phyloP scores from a whole-genome alignment of 1,140 invertebrate species.

The Stegodyphus mimosarum region DNA sequence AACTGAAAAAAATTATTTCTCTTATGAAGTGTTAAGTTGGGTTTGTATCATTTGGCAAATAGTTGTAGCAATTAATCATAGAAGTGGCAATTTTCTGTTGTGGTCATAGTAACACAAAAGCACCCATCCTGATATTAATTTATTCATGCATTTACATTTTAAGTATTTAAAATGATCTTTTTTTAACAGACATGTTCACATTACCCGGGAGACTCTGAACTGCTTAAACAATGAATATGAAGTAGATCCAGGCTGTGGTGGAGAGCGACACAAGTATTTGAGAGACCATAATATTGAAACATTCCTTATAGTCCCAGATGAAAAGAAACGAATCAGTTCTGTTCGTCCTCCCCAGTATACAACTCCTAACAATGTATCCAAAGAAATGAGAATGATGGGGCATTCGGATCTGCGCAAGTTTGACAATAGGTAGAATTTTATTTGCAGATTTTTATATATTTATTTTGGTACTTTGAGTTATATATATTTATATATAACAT shows the following conservation, averaged over 20 bases:
- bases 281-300: constrained; percentile 93
- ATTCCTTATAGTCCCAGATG: constrained; percentile 80
- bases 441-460: no score
- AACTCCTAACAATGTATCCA: constrained; percentile 79
- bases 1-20: no score
- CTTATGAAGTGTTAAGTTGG: no score
- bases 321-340: constrained; percentile 63
- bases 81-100: no score
- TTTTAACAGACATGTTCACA: constrained; percentile 84
- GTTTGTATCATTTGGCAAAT: no score
- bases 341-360: constrained; percentile 61
- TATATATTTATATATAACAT: no score
- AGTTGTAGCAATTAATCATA: no score
- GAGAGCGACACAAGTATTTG: constrained; percentile 85
- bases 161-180: not conserved
- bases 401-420: constrained; percentile 73
- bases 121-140: not conserved
- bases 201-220: constrained; percentile 89
- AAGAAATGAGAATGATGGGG: constrained; percentile 88
- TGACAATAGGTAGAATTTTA: constrained; percentile 48
- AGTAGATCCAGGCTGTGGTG: constrained; percentile 88
- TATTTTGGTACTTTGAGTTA: no score
- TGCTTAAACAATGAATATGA: constrained; percentile 88
- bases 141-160: not conserved
- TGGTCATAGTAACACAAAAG: no score